Evolutionary conservation across 2,888 invertebrate genomes (phyloP), one percentile per base, ranked within the genome.

Genomic region (Pinctada fucata): DNA sequence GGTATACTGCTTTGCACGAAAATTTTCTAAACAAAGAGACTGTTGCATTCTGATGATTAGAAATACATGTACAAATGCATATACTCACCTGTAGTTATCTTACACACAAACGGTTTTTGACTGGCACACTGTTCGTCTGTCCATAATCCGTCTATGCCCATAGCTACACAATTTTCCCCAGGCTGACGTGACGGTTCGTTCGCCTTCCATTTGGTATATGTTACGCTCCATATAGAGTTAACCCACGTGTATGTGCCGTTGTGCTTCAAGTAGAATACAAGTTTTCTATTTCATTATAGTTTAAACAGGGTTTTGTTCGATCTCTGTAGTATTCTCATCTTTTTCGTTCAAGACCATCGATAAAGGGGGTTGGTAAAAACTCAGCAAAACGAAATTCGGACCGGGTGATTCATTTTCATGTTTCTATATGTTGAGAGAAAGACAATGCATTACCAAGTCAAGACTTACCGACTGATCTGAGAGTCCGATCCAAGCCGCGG

Each of bases 401-500:
- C 31, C 31, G 31, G 31, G 31, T 31, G 31, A 31, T 31, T 31
- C 31, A 31, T 31, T 31, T 31, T 31, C 31, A 31, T 31, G 31
- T 31, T 31, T 31, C 31, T 31, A 31, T 31, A 31, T 31, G 31
- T 31, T 31, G 31, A 31, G 31, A 31, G 31, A 31, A 31, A 31
- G 31, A 31, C 31, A 31, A 31, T 31, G 31, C 31, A 31, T 31
- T 31, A 31, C 31, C 31, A 31, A 31, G 31, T 31, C 31, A 31
- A 31, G 31, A 45, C 78, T 78, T 81, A 87, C 88, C 79, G 80
- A 69, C 6, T 75, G 58, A 77, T 87, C 86, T 76, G 83, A 86
- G 3, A 89, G 80, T 3, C 89, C 89, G 48, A 82, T 86, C 89
- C 89, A 89, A 2, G 86, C 66, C 2, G 77, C 73, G 8, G 72